A percentile compares a stretch with the other conserved stretches of the same genome.
phyloP scores from a whole-genome alignment of 2,113 vertebrate species.

The Oncorhynchus tshawytscha region DNA sequence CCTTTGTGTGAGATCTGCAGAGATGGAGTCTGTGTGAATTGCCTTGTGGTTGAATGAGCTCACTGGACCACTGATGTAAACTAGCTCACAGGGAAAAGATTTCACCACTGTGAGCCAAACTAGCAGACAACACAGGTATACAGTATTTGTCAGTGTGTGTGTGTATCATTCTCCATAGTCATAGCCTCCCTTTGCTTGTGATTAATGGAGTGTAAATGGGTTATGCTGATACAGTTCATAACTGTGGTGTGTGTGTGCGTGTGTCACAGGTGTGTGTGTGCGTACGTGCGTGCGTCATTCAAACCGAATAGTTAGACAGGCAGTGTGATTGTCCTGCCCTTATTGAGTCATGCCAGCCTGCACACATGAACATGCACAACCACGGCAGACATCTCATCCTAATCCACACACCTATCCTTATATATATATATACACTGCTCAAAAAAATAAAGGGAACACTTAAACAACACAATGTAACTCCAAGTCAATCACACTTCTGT shows the following conservation, averaged over 20 bases:
- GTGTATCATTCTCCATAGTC: slow-evolving; percentile 20
- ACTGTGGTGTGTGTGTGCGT: slow-evolving; percentile 33
- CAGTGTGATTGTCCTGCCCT: slow-evolving; percentile 17
- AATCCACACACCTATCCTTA: slow-evolving; percentile 43
- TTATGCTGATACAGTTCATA: slow-evolving; percentile 73
- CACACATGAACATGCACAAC: too few species aligned
- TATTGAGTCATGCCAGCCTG: neutral
- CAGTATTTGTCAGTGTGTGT: slow-evolving; percentile 42
- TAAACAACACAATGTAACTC: too few species aligned
- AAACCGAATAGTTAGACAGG: neutral
- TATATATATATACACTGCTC: too few species aligned
- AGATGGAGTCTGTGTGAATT: neutral
- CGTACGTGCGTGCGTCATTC: neutral
- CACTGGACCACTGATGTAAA: slow-evolving; percentile 37
- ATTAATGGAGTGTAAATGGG: slow-evolving; percentile 72
- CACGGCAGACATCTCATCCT: slow-evolving; percentile 32
- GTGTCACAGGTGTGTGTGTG: slow-evolving; percentile 39
- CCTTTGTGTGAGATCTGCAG: too few species aligned
- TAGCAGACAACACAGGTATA: slow-evolving; percentile 57
- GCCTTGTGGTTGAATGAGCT: slow-evolving; percentile 37
- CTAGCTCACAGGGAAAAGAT: slow-evolving; percentile 34
- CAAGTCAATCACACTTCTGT: too few species aligned
- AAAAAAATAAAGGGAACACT: too few species aligned
- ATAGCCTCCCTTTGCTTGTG: slow-evolving; percentile 50
- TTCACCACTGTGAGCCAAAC: slow-evolving; percentile 20